Base-by-base conservation (phyloP, 2,113 vertebrate genomes). In the Sterrhoptilus dennistouni region DNA sequence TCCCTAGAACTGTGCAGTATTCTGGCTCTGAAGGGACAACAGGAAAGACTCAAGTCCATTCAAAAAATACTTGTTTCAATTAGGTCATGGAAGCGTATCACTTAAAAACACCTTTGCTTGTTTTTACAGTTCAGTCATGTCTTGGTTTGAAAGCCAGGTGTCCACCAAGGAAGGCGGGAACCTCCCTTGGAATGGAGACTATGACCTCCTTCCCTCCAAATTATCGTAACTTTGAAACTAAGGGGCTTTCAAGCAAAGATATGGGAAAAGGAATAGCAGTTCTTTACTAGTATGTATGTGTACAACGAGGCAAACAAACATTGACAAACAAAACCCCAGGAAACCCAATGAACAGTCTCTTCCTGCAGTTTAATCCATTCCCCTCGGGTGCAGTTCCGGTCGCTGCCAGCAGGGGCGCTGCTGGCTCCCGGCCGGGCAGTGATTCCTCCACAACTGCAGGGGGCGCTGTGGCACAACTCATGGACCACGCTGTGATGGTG, bases 401-500 rank as follows among this genome's bases (percentile, higher is more conserved):
- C 45, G 5, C 28, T 5, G 74, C 57, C 45, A 3, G n/a, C 45
- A 40, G 45, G 57, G 57, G 53, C 71, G 24, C 53, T 57, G 53
- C 12, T 12, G 52, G 38, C 70, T 35, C 17, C 52, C 5, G 7
- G 52, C 38, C 16, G 1, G 31, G 28, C 44, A 33, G 1, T 14
- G 44, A 20, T 19, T 60, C n/a, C 74, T 3, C 56, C 28, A 3
- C 2, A 3, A 4, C 56, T 31, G 57, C 57, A 77, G 74, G 74
- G 74, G 57, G 35, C 28, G 35, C 74, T 50, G 74, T 49, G 56
- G 2, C 2, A 4, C 4, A 5, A n/a, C 15, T 5, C 15, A 1
- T 28, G 12, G 12, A 27, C 4, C 28, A 2, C 3, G 0, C 2
- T 2, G 45, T 0, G 1, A 16, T 16, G 74, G 74, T 7, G 5